Percentiles rank a stretch among this genome's conserved stretches.
These are phyloP conservation scores for Nasonovia ribisnigri DNA, from an alignment of 2,888 invertebrate genomes.

Conservation along the genomic window DNA sequence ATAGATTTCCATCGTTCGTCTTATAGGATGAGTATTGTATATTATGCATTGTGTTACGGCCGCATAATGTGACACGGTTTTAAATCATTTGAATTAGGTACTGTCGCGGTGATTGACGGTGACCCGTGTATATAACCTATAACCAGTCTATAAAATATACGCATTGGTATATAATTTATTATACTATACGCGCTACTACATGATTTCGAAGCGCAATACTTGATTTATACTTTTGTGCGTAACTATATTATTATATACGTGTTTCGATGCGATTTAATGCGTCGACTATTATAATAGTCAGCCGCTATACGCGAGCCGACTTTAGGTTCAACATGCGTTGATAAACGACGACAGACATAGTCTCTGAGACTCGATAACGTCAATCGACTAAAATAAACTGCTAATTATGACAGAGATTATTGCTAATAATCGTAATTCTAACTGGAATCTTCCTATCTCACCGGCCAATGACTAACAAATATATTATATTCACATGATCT, in stretches of 20 bases:
- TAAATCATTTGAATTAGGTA: slow-evolving; percentile 8
- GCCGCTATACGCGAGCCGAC: background rate
- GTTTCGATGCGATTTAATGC: slow-evolving; percentile 9
- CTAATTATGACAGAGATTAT: background rate
- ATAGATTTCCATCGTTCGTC: background rate
- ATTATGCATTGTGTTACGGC: slow-evolving; percentile 1
- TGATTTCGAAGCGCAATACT: slow-evolving; percentile 5
- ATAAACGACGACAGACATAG: background rate
- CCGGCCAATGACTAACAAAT: background rate
- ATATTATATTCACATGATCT: background rate
- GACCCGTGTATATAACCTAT: slow-evolving; percentile 1
- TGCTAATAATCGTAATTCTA: background rate
- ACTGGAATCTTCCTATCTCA: background rate
- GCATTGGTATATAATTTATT: background rate
- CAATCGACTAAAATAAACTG: background rate
- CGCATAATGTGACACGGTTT: slow-evolving; percentile 27
- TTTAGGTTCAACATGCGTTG: background rate
- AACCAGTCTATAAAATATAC: slow-evolving; percentile 20
- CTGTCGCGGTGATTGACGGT: slow-evolving; percentile 17
- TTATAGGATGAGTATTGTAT: background rate
- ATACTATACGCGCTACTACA: background rate
- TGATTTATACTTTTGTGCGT: slow-evolving; percentile 7
- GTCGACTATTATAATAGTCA: background rate
- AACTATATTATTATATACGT: background rate
- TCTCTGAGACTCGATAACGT: background rate